Conservation (phyloP, 2,888 invertebrate species). For the Aphidoletes aphidimyza region DNA sequence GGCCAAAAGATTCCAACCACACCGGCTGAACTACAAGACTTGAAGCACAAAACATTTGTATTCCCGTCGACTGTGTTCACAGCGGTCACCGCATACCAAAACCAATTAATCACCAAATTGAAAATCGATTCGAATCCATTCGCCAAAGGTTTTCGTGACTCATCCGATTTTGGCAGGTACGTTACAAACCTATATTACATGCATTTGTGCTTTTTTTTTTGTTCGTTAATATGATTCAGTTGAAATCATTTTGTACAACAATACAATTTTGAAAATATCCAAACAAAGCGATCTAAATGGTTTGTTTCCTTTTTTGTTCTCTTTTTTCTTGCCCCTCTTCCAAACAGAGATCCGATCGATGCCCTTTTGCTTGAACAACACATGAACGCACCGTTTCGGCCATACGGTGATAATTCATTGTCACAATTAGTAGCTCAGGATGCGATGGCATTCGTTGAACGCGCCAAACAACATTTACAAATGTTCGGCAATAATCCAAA, state of each 20-base stretch:
- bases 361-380: conserved; percentile 66
- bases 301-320: not conserved
- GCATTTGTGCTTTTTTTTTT: not conserved
- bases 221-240: not conserved
- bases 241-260: conserved; percentile 3
- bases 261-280: not conserved
- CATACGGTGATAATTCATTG: conserved; percentile 66
- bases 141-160: conserved; percentile 97
- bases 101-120: conserved; percentile 97
- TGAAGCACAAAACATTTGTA: conserved; percentile 95
- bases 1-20: conserved; percentile 80
- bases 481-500: conserved; percentile 63
- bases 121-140: conserved; percentile 99
- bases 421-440: conserved; percentile 66
- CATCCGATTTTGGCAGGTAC: conserved; percentile 92
- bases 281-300: not conserved
- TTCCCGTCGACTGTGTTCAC: conserved; percentile 99
- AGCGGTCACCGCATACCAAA: conserved; percentile 99
- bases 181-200: no score
- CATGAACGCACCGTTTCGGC: conserved; percentile 65
- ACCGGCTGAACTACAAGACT: conserved; percentile 84
- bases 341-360: conserved; percentile 66
- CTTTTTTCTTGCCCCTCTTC: conserved; percentile 34
- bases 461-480: conserved; percentile 66
- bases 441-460: conserved; percentile 65